phyloP scores from a whole-genome alignment of 2,113 vertebrate genomes.

The Dendrocopos noguchii region DNA sequence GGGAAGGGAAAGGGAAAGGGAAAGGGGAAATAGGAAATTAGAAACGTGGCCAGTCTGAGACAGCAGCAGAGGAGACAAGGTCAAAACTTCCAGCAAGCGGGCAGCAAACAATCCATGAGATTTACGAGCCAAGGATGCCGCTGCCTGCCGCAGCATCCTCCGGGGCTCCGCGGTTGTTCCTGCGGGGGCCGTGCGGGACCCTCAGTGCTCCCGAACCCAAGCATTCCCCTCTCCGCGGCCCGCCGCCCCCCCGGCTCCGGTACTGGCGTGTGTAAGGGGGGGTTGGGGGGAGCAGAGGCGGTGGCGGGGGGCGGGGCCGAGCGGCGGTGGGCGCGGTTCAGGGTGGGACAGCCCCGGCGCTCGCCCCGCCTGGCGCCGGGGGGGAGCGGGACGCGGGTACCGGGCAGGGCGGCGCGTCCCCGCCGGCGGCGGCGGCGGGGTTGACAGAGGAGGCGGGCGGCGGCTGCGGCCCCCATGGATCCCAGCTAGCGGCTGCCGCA shows the following conservation, averaged over 20 bases:
- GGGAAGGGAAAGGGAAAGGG: not conserved
- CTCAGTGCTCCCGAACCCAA: rapidly evolving
- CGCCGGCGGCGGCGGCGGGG: not conserved
- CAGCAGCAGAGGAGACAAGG: not conserved
- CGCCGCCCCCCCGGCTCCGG: not conserved
- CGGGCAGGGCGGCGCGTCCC: constrained; percentile 7
- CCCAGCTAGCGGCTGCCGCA: not conserved
- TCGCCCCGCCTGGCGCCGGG: not conserved
- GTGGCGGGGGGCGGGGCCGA: not conserved
- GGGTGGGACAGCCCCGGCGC: constrained; percentile 1
- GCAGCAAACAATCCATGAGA: not conserved
- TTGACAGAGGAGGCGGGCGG: not conserved
- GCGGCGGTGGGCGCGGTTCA: not conserved
- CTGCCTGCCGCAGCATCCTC: not conserved
- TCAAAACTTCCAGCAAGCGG: not conserved
- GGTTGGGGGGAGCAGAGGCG: not conserved
- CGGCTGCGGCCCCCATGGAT: not conserved
- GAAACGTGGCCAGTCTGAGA: not conserved
- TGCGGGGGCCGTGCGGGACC: not conserved
- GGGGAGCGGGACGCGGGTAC: not conserved
- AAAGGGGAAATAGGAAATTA: not conserved
- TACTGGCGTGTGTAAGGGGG: no score
- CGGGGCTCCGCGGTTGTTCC: rapidly evolving
- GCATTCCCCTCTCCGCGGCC: no score
- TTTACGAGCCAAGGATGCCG: not conserved